Percentiles rank a stretch among this genome's conserved stretches.
phyloP scores from a whole-genome alignment of 2,888 invertebrate genomes.

The Coleophora deauratella region DNA sequence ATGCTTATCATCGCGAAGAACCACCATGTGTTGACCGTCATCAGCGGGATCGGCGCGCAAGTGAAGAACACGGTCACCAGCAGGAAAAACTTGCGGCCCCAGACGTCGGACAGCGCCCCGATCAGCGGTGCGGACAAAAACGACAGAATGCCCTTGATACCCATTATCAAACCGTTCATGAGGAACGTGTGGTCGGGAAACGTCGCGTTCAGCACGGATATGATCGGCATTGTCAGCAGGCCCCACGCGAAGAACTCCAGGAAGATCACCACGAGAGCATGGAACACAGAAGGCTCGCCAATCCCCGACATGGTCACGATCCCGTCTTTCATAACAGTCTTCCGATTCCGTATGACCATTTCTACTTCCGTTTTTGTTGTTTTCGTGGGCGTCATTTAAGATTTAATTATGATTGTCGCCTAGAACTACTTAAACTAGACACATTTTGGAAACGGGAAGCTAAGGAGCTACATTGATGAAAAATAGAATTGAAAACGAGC shows the following conservation, averaged over 20 bases:
- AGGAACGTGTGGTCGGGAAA: conserved; percentile 99
- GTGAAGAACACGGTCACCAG: conserved; percentile 99
- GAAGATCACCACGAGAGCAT: conserved; percentile 99
- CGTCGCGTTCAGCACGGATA: conserved; percentile 94
- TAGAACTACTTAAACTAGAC: conserved; percentile 58
- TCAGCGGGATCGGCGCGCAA: conserved; percentile 98
- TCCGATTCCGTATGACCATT: conserved; percentile 90
- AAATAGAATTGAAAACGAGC: conserved; percentile 39
- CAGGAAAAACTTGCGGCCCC: conserved; percentile 98
- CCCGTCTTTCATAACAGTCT: conserved; percentile 90
- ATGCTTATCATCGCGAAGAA: conserved; percentile 99
- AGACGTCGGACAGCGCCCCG: conserved; percentile 97
- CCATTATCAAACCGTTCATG: conserved; percentile 99
- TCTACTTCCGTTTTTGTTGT: conserved; percentile 89
- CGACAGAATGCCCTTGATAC: conserved; percentile 97
- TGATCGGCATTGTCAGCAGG: conserved; percentile 97
- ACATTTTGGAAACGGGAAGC: conserved; percentile 62
- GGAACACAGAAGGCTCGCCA: conserved; percentile 96
- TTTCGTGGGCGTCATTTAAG: conserved; percentile 81
- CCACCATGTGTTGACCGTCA: conserved; percentile 99
- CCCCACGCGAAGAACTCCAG: conserved; percentile 99
- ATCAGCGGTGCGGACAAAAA: conserved; percentile 98
- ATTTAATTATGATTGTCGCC: conserved; percentile 44
- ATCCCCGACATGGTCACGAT: conserved; percentile 91
- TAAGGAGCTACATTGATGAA: conserved; percentile 64